Evolutionary conservation across 2,888 invertebrate species (phyloP), one percentile per base, ranked within the genome.

Genomic region (Tenthredo amoena): DNA sequence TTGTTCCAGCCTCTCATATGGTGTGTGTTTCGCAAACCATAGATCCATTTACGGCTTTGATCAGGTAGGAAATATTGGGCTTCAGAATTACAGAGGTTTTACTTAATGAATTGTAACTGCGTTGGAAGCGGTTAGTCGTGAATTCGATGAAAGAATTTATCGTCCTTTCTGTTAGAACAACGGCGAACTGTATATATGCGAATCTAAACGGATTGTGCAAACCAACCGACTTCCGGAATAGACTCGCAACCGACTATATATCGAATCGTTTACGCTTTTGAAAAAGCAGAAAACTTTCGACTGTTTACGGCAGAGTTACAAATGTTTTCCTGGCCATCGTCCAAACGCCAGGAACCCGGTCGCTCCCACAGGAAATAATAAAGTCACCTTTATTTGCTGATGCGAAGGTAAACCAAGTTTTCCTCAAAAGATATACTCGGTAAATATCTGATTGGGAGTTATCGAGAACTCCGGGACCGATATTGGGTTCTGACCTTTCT

Each of bases 361-460:
- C 65, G 21, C 26, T 26, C 26, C 40, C 43, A 12, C 82, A 65
- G 82, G 82, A 83, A 83, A 83, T 68, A 68, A 83, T 83, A 83
- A 83, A 83, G 65, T 68, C 82, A 83, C 68, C 68, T 47, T 68
- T 68, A 83, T 83, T 83, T 68, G 82, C 82, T 83, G 82, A 83
- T 83, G 40, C 82, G 12, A n/a, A 47, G 82, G 47, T 83, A 47
- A 68, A 83, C n/a, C n/a, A 68, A 68, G 65, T 68, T 68, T 68
- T 81, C 26, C 37, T 43, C 72, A n/a, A 72, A 43, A 34, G 21
- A 81, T 62, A 34, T 79, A 82, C 82, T 65, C 10, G 58, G 79
- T 62, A 62, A 62, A 79, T 79, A 79, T 79, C 79, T 79, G 79
- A 79, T 55, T 79, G 37, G 26, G n/a, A 58, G 58, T 62, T 79